phyloP scores from a whole-genome alignment of 2,888 invertebrate genomes.

The Maniola hyperantus region DNA sequence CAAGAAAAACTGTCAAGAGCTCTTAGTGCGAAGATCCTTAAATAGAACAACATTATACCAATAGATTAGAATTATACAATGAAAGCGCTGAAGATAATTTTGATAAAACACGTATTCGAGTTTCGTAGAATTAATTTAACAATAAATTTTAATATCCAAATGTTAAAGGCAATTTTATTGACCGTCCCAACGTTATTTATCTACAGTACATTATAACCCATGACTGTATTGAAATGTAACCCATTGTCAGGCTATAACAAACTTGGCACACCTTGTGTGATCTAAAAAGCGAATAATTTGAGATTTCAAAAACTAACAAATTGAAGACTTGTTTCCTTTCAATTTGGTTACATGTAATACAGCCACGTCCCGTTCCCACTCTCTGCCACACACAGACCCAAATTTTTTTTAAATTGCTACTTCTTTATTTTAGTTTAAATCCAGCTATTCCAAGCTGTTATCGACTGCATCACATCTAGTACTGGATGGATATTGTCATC shows the following conservation, averaged over 20 bases:
- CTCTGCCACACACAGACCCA: background rate
- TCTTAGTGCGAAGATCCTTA: slow-evolving; percentile 53
- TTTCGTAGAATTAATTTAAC: slow-evolving; percentile 52
- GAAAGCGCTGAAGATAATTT: slow-evolving; percentile 42
- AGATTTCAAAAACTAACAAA: background rate
- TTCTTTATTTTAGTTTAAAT: slow-evolving; percentile 55
- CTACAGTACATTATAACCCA: slow-evolving; percentile 15
- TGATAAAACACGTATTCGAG: slow-evolving; percentile 44
- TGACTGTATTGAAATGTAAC: slow-evolving; percentile 24
- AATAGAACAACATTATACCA: slow-evolving; percentile 49
- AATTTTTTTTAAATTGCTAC: background rate
- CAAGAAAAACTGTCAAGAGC: slow-evolving; percentile 61
- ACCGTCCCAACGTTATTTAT: slow-evolving; percentile 48
- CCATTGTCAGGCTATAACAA: background rate
- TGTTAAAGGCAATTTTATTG: slow-evolving; percentile 70
- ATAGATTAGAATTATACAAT: slow-evolving; percentile 43
- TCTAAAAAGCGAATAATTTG: background rate
- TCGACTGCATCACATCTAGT: slow-evolving; percentile 28
- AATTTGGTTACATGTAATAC: slow-evolving; percentile 13
- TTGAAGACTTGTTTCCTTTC: background rate
- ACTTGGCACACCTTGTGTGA: slow-evolving; percentile 14
- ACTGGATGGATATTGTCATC: slow-evolving; percentile 1
- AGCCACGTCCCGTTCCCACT: slow-evolving; percentile 6
- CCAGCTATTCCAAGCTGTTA: slow-evolving; percentile 50
- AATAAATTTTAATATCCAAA: slow-evolving; percentile 48